A percentile compares a stretch with the other conserved stretches of the same genome.
phyloP scores from a whole-genome alignment of 2,113 vertebrate species.

The Brevimyrus niger region DNA sequence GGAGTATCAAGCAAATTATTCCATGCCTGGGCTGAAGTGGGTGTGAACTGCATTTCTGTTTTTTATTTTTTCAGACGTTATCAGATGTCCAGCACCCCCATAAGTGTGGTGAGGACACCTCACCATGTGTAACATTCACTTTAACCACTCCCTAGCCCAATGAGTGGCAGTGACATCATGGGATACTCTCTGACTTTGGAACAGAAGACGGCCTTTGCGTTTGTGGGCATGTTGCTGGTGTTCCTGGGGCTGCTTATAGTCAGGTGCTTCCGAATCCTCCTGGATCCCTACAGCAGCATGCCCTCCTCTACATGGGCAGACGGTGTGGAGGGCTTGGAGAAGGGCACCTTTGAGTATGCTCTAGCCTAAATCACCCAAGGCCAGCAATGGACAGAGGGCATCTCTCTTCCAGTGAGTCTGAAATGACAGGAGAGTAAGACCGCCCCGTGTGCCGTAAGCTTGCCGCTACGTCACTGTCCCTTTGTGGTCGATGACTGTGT shows the following conservation, averaged over 20 bases:
- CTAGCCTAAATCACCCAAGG: conserved; percentile 68
- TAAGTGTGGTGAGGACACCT: conserved; percentile 53
- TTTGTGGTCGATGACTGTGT: background rate
- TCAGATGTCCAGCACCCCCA: conserved; percentile 38
- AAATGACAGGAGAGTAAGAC: background rate
- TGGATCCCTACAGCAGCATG: conserved; percentile 96
- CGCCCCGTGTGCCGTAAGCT: background rate
- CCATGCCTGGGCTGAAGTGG: background rate
- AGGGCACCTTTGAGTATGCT: conserved; percentile 92
- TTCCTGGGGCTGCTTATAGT: conserved; percentile 91
- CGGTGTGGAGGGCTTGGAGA: conserved; percentile 87
- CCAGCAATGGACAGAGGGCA: background rate
- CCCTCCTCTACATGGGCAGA: conserved; percentile 93
- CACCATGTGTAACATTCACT: conserved; percentile 83
- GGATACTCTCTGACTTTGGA: conserved; percentile 84
- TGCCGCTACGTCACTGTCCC: background rate
- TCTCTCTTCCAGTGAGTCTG: background rate
- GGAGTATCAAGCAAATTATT: background rate
- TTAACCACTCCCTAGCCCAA: conserved; percentile 78
- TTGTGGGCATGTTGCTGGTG: conserved; percentile 86
- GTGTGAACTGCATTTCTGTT: background rate
- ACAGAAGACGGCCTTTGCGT: conserved; percentile 93
- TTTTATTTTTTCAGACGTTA: conserved; percentile 47
- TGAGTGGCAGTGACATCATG: conserved; percentile 80
- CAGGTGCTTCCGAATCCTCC: conserved; percentile 87